These are phyloP conservation scores for Sapajus apella DNA, from an alignment of 2,113 vertebrate species.

Conservation along the genomic window DNA sequence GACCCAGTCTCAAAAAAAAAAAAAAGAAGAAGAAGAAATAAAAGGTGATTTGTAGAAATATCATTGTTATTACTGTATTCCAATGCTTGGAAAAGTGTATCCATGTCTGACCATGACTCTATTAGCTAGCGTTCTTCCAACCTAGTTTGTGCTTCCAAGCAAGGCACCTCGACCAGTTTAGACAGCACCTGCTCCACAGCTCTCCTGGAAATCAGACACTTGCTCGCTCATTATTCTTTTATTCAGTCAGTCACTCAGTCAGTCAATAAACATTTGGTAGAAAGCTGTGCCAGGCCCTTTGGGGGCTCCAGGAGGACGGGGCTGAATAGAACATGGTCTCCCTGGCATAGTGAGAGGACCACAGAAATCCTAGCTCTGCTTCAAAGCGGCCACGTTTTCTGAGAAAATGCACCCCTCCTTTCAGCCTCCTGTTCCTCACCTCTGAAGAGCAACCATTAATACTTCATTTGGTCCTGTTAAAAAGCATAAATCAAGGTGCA, in stretches of 20 bases:
- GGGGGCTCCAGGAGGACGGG: background rate
- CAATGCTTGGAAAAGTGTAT: background rate
- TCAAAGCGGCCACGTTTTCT: background rate
- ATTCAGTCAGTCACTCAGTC: background rate
- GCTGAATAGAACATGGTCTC: background rate
- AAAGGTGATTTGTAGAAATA: background rate
- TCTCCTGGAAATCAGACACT: background rate
- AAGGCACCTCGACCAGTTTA: background rate
- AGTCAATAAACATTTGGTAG: constrained; percentile 11
- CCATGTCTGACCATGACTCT: background rate
- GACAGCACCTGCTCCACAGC: background rate
- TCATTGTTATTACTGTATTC: rapidly evolving
- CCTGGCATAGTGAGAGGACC: background rate
- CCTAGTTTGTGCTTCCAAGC: background rate
- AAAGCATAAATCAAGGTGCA: background rate
- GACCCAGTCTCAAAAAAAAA: too few species aligned
- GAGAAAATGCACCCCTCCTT: background rate
- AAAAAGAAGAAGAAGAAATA: too few species aligned
- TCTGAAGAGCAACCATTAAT: background rate
- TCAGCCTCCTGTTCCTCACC: background rate
- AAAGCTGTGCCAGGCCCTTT: background rate
- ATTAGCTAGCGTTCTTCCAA: background rate
- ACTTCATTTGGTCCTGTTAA: background rate
- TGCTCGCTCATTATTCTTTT: background rate
- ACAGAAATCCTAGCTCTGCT: background rate